phyloP scores from a whole-genome alignment of 2,888 invertebrate species.

The Taenaris catops region DNA sequence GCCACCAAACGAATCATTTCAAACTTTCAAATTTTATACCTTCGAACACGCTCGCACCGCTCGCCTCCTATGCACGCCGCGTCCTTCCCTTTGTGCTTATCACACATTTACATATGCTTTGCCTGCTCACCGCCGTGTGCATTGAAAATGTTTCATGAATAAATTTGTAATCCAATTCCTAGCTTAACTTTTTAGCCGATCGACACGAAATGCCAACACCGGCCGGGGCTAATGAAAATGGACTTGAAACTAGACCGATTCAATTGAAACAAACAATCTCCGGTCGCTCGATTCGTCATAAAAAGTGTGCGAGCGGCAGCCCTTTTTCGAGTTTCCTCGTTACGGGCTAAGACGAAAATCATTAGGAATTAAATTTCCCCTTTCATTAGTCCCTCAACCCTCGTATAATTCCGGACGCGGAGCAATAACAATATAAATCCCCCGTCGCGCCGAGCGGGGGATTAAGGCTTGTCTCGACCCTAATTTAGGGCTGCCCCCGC shows the following conservation, averaged over 20 bases:
- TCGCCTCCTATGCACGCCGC: conserved; percentile 44
- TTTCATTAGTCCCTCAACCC: conserved; percentile 81
- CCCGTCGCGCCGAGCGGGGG: conserved; percentile 79
- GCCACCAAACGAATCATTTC: too few species aligned
- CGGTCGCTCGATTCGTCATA: conserved; percentile 67
- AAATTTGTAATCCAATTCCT: conserved; percentile 74
- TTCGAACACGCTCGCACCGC: conserved; percentile 16
- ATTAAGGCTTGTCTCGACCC: conserved; percentile 80
- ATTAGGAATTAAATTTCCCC: conserved; percentile 81
- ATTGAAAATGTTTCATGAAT: conserved; percentile 76
- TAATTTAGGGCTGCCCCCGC: conserved; percentile 80
- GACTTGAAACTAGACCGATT: conserved; percentile 34
- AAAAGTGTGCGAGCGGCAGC: conserved; percentile 68
- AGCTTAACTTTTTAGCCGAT: conserved; percentile 61
- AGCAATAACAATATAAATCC: conserved; percentile 81
- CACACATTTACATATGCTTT: conserved; percentile 74
- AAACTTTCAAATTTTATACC: too few species aligned
- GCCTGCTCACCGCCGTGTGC: conserved; percentile 61
- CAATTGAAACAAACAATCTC: conserved; percentile 59
- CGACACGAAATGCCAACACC: conserved; percentile 37
- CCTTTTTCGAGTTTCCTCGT: conserved; percentile 79
- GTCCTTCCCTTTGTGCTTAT: conserved; percentile 62
- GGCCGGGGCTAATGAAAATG: conserved; percentile 45
- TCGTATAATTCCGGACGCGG: conserved; percentile 80
- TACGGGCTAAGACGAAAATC: conserved; percentile 80